These are phyloP conservation scores for Entelurus aequoreus DNA, from an alignment of 2,113 vertebrate species.

Conservation along the genomic window DNA sequence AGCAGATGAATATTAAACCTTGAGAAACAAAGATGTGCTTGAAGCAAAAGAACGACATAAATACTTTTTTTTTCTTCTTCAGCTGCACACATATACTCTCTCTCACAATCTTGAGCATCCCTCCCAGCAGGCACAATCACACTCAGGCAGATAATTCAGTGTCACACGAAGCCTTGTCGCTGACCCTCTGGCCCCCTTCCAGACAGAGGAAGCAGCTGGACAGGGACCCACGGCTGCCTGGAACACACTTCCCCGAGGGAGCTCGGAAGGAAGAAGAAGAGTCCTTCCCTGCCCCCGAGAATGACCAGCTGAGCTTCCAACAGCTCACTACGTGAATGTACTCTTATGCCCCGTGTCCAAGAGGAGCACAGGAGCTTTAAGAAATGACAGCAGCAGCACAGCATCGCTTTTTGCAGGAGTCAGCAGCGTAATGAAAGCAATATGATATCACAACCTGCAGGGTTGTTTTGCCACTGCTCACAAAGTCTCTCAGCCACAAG, in stretches of 20 bases:
- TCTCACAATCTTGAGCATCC: constrained; percentile 53
- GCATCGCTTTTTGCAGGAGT: constrained; percentile 14
- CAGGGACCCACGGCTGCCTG: constrained; percentile 66
- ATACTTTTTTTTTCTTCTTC: constrained; percentile 42
- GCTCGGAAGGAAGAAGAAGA: constrained; percentile 48
- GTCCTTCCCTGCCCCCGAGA: constrained; percentile 58
- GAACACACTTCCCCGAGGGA: constrained; percentile 61
- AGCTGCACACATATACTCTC: constrained; percentile 32
- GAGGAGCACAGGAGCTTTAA: constrained; percentile 30
- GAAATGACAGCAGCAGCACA: constrained; percentile 22
- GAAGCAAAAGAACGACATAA: constrained; percentile 52
- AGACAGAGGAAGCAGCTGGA: constrained; percentile 71
- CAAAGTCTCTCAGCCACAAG: background rate
- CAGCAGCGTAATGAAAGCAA: constrained; percentile 25
- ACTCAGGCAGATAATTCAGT: constrained; percentile 71
- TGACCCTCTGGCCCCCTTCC: constrained; percentile 63
- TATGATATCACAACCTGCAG: constrained; percentile 14
- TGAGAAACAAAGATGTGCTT: constrained; percentile 65
- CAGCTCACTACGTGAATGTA: constrained; percentile 39
- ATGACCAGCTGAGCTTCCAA: constrained; percentile 67
- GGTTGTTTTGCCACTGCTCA: constrained; percentile 11
- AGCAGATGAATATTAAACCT: constrained; percentile 73
- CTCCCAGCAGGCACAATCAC: constrained; percentile 70
- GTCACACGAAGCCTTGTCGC: constrained; percentile 66
- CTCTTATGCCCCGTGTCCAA: constrained; percentile 25